Conservation (phyloP, 2,888 invertebrate species). For the Erannis defoliaria region DNA sequence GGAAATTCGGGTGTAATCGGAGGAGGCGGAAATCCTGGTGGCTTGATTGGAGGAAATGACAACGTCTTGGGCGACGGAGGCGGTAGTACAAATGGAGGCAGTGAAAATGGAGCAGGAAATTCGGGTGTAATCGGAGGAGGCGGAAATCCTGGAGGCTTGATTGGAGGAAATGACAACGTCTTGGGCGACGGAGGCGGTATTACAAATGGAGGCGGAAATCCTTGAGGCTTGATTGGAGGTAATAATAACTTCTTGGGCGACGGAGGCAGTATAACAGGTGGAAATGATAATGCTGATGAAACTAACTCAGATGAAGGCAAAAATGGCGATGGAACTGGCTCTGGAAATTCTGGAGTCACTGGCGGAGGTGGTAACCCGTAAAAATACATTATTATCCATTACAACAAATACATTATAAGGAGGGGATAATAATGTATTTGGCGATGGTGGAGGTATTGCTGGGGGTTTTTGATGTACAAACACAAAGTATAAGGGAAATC, state of each 20-base stretch:
- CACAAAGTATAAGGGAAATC: neutral
- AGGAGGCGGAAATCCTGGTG: neutral
- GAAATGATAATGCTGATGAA: neutral
- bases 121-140: neutral
- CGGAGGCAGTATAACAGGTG: neutral
- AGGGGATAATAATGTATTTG: slow-evolving; percentile 1
- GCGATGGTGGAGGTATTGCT: neutral
- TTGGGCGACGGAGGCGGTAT: neutral
- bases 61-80: neutral
- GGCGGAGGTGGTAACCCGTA: neutral
- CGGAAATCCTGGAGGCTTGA: neutral
- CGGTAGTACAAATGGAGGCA: neutral
- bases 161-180: neutral
- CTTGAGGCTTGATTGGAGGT: neutral
- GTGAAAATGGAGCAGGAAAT: too few species aligned
- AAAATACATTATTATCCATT: too few species aligned
- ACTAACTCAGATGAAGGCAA: neutral
- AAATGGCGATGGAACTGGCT: neutral
- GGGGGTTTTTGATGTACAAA: neutral
- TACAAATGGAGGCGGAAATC: neutral
- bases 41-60: slow-evolving; percentile 1
- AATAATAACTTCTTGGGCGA: neutral
- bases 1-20: neutral
- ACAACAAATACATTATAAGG: too few species aligned
- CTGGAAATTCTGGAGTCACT: neutral